Evolutionary conservation across 1,140 invertebrate species (phyloP).

Genomic region (Telenomus remus): DNA sequence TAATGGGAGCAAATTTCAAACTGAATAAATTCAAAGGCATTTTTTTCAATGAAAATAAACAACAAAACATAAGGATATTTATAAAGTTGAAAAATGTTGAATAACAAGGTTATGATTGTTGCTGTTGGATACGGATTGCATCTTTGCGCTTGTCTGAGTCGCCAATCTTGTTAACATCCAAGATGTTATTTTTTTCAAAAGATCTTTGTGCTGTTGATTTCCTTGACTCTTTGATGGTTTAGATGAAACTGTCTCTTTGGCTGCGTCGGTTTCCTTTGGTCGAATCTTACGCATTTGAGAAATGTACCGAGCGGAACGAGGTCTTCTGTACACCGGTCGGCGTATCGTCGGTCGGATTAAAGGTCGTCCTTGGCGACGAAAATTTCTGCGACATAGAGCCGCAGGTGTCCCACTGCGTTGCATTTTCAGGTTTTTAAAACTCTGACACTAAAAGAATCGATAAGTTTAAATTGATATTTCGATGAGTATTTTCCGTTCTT

Average conservation of each 20-base stretch:
- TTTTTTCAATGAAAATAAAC: too few relatives aligned
- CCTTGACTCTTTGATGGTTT: background rate
- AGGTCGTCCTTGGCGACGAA: slow-evolving; percentile 12
- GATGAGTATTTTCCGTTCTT: too few relatives aligned
- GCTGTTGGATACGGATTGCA: background rate
- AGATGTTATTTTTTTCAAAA: background rate
- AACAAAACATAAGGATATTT: too few relatives aligned
- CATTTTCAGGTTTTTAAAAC: background rate
- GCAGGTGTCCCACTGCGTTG: slow-evolving; percentile 14
- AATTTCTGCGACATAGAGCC: slow-evolving; percentile 5
- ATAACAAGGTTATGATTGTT: background rate
- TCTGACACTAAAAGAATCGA: slow-evolving; percentile 1
- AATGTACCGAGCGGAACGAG: slow-evolving; percentile 1
- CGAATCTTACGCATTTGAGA: slow-evolving; percentile 16
- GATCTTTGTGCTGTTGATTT: background rate
- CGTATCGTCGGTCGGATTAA: background rate
- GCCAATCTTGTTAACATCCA: too few relatives aligned
- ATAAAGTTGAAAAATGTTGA: too few relatives aligned
- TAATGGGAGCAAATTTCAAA: too few relatives aligned
- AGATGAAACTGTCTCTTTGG: background rate
- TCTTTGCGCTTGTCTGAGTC: too few relatives aligned
- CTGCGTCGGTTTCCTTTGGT: slow-evolving; percentile 7
- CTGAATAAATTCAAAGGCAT: too few relatives aligned
- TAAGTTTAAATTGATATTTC: too few relatives aligned
- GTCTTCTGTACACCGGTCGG: background rate